phyloP scores from a whole-genome alignment of 2,888 invertebrate genomes.

The Quadroppia sp. region DNA sequence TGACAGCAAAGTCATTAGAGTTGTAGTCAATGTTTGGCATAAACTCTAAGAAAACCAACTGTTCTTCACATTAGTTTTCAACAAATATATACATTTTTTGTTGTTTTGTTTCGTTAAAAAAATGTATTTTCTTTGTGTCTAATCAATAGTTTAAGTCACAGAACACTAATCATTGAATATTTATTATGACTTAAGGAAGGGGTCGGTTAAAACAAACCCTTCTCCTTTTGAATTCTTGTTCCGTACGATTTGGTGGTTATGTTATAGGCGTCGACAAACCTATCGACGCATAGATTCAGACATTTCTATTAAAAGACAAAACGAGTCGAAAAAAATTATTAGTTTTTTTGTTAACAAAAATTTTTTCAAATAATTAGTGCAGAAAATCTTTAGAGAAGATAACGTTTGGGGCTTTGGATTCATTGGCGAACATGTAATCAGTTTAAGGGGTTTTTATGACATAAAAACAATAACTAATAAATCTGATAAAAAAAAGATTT shows the following conservation, averaged over 20 bases:
- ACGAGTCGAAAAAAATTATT: neutral
- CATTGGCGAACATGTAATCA: too few species aligned
- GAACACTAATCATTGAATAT: neutral
- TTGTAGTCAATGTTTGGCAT: too few species aligned
- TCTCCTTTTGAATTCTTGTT: slow-evolving; percentile 75
- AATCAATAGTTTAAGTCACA: neutral
- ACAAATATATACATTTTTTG: too few species aligned
- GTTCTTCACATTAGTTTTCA: too few species aligned
- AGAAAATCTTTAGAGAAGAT: neutral
- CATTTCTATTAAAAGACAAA: slow-evolving; percentile 58
- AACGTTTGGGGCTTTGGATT: too few species aligned
- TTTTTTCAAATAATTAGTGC: neutral
- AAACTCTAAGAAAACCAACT: too few species aligned
- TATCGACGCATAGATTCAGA: slow-evolving; percentile 54
- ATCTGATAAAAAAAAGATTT: neutral
- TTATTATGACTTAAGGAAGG: too few species aligned
- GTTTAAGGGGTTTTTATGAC: too few species aligned
- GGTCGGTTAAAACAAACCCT: slow-evolving; percentile 51
- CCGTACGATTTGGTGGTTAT: slow-evolving; percentile 84
- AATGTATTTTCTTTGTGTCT: neutral
- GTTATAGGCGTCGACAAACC: slow-evolving; percentile 96
- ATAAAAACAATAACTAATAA: neutral
- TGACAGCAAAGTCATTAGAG: too few species aligned
- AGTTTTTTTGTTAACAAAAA: neutral
- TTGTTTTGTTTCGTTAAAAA: too few species aligned